phyloP scores from a whole-genome alignment of 2,888 invertebrate species.

The Masnerella sp. region DNA sequence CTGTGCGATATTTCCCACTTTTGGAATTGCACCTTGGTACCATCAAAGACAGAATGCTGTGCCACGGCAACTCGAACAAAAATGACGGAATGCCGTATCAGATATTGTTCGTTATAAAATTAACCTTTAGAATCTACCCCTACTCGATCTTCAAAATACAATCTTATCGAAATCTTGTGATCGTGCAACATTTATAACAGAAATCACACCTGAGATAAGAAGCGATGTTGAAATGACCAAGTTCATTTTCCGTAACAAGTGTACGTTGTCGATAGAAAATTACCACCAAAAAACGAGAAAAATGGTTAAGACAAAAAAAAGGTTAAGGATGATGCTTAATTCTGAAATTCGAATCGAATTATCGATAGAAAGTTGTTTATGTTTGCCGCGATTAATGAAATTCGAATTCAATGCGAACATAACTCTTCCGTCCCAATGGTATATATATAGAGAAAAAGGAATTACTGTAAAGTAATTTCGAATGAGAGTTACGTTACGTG shows the following conservation, averaged over 20 bases:
- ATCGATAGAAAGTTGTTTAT: too few relatives aligned
- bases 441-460: constrained; percentile 4
- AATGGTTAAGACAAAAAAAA: too few relatives aligned
- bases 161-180: constrained; percentile 53
- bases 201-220: constrained; percentile 49
- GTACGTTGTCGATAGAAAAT: constrained; percentile 1
- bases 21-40: constrained; percentile 25
- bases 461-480: constrained; percentile 7
- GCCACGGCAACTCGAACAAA: constrained; percentile 46
- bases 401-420: neutral
- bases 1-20: constrained; percentile 29
- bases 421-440: neutral
- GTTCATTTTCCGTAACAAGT: constrained; percentile 19
- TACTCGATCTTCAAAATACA: constrained; percentile 40
- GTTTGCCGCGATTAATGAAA: constrained; percentile 3
- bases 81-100: constrained; percentile 51
- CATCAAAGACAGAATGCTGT: constrained; percentile 17
- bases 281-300: neutral
- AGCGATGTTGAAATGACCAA: constrained; percentile 31
- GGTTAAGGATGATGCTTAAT: too few relatives aligned
- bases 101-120: constrained; percentile 59
- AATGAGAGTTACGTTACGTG: constrained; percentile 22
- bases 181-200: constrained; percentile 37
- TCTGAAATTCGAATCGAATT: too few relatives aligned
- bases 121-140: constrained; percentile 59